phyloP scores from a whole-genome alignment of 2,888 invertebrate genomes.

The Latheticus oryzae region DNA sequence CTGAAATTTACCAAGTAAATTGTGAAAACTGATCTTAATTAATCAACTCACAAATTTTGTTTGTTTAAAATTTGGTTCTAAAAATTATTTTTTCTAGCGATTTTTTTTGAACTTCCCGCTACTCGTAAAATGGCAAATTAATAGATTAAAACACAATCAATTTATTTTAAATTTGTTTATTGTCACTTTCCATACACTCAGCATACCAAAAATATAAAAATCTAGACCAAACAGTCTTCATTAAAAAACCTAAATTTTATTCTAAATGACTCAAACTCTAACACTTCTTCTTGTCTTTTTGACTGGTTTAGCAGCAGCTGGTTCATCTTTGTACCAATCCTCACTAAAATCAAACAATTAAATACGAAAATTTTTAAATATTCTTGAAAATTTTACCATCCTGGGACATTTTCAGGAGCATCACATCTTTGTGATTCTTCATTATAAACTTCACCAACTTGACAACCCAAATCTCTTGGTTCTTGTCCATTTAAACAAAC shows the following conservation, averaged over 20 bases:
- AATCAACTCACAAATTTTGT: too few species aligned
- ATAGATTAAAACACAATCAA: not conserved
- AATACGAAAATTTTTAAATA: constrained; percentile 1
- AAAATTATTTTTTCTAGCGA: too few species aligned
- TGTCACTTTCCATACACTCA: not conserved
- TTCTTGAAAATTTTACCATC: constrained; percentile 77
- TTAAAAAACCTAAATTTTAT: constrained; percentile 4
- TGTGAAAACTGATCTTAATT: too few species aligned
- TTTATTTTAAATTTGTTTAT: not conserved
- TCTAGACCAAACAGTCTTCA: not conserved
- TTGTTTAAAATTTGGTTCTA: too few species aligned
- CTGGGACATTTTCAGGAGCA: constrained; percentile 89
- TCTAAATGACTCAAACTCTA: not conserved
- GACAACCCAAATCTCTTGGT: constrained; percentile 89
- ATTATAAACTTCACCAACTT: constrained; percentile 91
- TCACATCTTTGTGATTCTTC: constrained; percentile 87
- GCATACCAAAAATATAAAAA: constrained; percentile 1
- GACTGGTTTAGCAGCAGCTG: constrained; percentile 67
- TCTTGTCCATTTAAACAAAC: constrained; percentile 88
- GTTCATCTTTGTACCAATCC: constrained; percentile 92
- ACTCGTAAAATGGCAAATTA: too few species aligned
- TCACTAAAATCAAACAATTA: constrained; percentile 69
- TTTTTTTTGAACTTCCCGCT: too few species aligned
- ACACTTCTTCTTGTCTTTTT: too few species aligned
- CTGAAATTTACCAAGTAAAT: too few species aligned